Conservation (phyloP, 1,140 invertebrate species). For the Macrobrachium rosenbergii region DNA sequence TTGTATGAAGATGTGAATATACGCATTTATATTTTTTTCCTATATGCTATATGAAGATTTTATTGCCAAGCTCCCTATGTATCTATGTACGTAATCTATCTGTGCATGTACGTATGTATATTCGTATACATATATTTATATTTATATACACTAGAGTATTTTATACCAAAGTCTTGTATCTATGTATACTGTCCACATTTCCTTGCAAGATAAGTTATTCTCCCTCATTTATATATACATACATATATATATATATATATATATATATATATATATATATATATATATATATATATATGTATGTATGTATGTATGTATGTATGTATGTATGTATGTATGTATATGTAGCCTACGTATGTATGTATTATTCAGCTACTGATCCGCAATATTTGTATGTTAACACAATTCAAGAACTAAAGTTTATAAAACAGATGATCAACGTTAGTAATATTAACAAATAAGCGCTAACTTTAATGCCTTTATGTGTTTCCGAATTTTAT, state of each 20-base stretch:
- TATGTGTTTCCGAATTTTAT: too few species aligned
- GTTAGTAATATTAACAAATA: too few species aligned
- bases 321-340: neutral
- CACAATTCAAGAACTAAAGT: too few species aligned
- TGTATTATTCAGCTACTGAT: neutral
- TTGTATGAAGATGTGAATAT: constrained; percentile 1
- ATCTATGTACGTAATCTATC: neutral
- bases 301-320: neutral
- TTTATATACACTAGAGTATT: neutral
- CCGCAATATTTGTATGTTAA: too few species aligned
- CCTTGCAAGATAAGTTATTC: neutral
- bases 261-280: constrained; percentile 40
- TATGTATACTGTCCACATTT: neutral
- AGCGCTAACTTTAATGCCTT: too few species aligned
- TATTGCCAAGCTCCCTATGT: neutral
- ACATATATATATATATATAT: constrained; percentile 47
- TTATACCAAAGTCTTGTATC: neutral
- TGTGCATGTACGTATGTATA: neutral
- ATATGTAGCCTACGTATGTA: neutral
- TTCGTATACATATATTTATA: neutral
- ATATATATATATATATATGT: constrained; percentile 28
- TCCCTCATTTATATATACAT: constrained; percentile 14
- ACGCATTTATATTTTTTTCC: neutral
- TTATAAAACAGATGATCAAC: too few species aligned
- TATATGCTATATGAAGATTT: neutral